These are phyloP conservation scores for Puma concolor DNA, from an alignment of 2,113 vertebrate species.

Conservation along the genomic window DNA sequence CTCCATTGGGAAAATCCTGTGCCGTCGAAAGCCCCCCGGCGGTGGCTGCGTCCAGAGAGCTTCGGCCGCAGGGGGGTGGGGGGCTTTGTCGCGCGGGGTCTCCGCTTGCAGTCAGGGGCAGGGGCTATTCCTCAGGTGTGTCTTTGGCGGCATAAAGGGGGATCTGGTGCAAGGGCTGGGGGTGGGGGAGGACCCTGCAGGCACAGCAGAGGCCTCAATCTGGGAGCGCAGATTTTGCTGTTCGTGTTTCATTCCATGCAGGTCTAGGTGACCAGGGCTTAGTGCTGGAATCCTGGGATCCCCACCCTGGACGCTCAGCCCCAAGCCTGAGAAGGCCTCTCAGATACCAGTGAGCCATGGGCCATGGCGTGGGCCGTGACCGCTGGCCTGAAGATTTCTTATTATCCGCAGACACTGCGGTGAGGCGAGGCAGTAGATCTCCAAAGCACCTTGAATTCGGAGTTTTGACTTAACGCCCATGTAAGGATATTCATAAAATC, in stretches of 20 bases:
- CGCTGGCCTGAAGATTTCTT: accelerated
- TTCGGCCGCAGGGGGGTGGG: accelerated
- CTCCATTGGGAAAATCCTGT: conserved; percentile 51
- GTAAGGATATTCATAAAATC: accelerated
- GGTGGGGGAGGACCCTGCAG: accelerated
- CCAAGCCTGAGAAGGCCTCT: not conserved
- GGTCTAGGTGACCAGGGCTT: not conserved
- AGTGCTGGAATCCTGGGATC: not conserved
- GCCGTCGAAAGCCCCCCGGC: not conserved
- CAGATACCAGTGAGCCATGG: not conserved
- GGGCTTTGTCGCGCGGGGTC: not conserved
- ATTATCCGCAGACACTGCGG: accelerated
- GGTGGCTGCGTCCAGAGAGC: not conserved
- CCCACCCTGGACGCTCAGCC: not conserved
- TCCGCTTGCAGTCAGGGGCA: too few species aligned
- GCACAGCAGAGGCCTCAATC: not conserved
- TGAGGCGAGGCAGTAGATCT: accelerated
- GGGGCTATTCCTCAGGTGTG: not conserved
- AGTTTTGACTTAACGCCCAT: not conserved
- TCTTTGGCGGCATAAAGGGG: not conserved
- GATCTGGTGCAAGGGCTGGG: not conserved
- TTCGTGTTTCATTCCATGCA: not conserved
- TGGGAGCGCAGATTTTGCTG: not conserved
- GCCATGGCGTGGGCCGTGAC: not conserved
- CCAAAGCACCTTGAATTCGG: not conserved